Percentiles rank a stretch among this genome's conserved stretches.
These are phyloP conservation scores for Phataginus tetradactyla DNA, from an alignment of 2,797 vertebrate species.

Conservation along the genomic window DNA sequence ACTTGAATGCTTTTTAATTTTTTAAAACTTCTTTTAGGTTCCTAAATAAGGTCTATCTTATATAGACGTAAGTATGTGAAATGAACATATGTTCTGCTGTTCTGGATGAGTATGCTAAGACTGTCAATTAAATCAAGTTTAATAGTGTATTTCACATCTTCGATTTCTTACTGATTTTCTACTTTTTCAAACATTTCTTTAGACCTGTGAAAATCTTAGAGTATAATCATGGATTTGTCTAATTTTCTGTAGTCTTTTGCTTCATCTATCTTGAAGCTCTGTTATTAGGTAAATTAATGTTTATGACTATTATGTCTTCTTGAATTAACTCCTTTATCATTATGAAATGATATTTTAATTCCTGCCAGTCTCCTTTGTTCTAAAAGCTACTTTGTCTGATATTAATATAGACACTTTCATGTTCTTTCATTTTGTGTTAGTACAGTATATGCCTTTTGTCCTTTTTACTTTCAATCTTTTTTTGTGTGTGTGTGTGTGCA, in stretches of 20 bases:
- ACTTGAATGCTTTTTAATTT: conserved; percentile 1
- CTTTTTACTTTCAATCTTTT: background rate
- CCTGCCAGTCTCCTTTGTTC: background rate
- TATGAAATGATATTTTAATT: background rate
- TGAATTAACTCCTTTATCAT: background rate
- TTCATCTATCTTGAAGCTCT: background rate
- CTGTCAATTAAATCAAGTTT: background rate
- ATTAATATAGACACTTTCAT: background rate
- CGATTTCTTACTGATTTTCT: background rate
- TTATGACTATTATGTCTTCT: background rate
- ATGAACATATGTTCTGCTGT: background rate
- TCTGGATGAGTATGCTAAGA: background rate
- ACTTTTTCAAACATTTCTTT: background rate
- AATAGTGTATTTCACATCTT: background rate
- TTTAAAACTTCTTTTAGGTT: background rate
- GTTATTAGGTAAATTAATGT: background rate
- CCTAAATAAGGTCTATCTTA: background rate
- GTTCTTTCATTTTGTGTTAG: background rate
- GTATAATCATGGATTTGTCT: background rate
- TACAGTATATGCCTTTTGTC: background rate
- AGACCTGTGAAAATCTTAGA: background rate
- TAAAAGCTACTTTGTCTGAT: background rate
- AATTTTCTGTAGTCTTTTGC: background rate
- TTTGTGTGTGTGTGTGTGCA: background rate
- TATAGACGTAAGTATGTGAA: background rate